Base-by-base conservation (phyloP, 2,113 vertebrate genomes). In the Psilopogon haemacephalus region DNA sequence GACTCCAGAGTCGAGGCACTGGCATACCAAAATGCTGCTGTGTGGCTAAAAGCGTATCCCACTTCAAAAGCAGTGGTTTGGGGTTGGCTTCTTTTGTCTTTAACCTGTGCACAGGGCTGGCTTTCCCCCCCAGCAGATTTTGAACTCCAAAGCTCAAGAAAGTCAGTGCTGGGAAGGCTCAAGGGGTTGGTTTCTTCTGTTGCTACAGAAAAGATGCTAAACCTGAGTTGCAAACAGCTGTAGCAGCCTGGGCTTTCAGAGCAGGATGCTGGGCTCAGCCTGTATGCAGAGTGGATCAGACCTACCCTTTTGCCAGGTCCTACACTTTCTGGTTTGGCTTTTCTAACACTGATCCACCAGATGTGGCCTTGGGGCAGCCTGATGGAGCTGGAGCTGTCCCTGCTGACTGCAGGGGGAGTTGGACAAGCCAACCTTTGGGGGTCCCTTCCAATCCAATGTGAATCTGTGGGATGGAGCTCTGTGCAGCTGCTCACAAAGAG, bases 121-220 rank as follows among this genome's bases (percentile, higher is more conserved):
- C 40, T 67, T 62, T 62, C 63, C 58, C 63, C 58, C 27, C 52
- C 58, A 65, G 58, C 55, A 58, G 55, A 35, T 52, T 5, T 37
- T 40, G 30, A 86, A 3, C 6, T 19, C 19, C 8, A 33, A 28
- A 78, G 65, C 48, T 44, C 42, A 23, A 52, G 38, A 24, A 27
- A 62, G 38, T 63, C 59, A 26, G 6, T 8, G 37, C 9, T 58
- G 74, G 52, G 46, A 92, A 30, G 35, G 28, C 52, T 30, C 15
- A 30, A 0, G 3, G 37, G 8, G 21, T 44, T 82, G 37, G 14
- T 19, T 48, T 23, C 21, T 38, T 16, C 48, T 5, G 0, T 18
- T 78, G 74, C 27, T 32, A 15, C 30, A 33, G 68, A 2, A 26
- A 26, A 52, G 58, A 19, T 78, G 81, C 59, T 88, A 37, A 82